phyloP scores from a whole-genome alignment of 2,797 vertebrate species.

The Melopsittacus undulatus region DNA sequence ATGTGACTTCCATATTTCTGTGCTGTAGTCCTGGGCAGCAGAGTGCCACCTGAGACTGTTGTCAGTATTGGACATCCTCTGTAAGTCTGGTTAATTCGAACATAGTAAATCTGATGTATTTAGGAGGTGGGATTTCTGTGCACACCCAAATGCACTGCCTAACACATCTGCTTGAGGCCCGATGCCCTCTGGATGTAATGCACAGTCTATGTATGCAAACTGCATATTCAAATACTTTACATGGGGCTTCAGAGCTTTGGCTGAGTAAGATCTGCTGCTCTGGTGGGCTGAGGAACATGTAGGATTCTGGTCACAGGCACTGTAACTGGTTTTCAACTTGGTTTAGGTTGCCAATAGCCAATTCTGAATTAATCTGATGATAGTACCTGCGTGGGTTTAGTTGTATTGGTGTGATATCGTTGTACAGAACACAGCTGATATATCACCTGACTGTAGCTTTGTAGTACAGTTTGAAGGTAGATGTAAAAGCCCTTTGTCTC shows the following conservation, averaged over 20 bases:
- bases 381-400: background rate
- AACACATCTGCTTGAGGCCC: background rate
- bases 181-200: background rate
- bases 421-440: background rate
- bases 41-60: background rate
- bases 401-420: background rate
- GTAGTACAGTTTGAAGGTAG: background rate
- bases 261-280: background rate
- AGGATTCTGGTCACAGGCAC: background rate
- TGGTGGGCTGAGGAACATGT: background rate
- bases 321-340: background rate
- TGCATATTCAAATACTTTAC: background rate
- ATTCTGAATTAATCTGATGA: background rate
- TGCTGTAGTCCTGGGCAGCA: background rate
- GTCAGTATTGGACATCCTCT: background rate
- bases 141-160: background rate
- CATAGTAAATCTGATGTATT: background rate
- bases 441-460: background rate
- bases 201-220: background rate
- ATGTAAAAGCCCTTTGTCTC: background rate
- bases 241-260: fast-evolving
- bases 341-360: background rate
- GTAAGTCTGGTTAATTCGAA: background rate
- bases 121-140: background rate
- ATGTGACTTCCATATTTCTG: background rate